Conservation (phyloP, 2,113 vertebrate genomes). For the Eurypyga helias region DNA sequence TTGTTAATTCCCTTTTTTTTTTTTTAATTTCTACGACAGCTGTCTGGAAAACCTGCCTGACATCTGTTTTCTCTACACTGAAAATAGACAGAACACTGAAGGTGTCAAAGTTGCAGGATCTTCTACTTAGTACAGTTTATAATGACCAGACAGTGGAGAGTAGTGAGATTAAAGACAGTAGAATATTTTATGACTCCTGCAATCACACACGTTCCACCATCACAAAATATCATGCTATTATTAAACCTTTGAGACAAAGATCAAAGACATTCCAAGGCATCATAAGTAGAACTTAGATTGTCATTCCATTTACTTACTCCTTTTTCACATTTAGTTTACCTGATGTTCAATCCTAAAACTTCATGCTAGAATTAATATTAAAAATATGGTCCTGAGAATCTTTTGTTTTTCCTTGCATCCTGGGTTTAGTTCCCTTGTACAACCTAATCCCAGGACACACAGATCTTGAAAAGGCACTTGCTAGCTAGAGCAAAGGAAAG, state of each 20-base stretch:
- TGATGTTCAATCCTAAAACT: neutral
- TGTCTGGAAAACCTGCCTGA: neutral
- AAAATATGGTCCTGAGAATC: neutral
- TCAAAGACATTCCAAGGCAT: neutral
- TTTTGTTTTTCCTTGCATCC: neutral
- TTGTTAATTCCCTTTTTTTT: neutral
- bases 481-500: neutral
- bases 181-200: neutral
- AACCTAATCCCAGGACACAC: neutral
- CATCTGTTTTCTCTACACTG: neutral
- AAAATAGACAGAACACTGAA: neutral
- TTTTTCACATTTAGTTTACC: neutral
- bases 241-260: neutral
- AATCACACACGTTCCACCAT: neutral
- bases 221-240: neutral
- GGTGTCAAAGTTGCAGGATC: neutral
- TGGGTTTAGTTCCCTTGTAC: neutral
- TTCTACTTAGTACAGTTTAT: rapidly evolving
- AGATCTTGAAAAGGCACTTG: neutral
- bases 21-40: neutral
- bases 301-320: neutral
- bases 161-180: neutral
- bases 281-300: neutral
- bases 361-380: neutral
- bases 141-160: neutral